phyloP scores from a whole-genome alignment of 2,888 invertebrate genomes.

The Taenaris catops region DNA sequence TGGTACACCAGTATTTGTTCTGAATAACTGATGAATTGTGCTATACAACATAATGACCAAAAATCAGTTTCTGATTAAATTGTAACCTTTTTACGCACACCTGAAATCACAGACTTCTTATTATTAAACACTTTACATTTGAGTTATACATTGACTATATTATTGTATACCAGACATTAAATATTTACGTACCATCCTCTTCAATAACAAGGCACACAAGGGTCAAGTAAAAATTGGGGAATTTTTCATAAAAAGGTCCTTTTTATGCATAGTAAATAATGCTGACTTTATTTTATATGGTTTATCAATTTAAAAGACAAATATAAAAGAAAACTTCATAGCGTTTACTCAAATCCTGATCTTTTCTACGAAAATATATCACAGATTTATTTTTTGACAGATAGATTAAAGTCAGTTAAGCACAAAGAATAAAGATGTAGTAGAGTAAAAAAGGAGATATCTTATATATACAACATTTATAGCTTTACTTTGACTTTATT shows the following conservation, averaged over 20 bases:
- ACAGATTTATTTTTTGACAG: no score
- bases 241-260: slow-evolving; percentile 12
- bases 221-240: slow-evolving; percentile 30
- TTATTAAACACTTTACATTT: no score
- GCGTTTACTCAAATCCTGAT: neutral
- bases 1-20: slow-evolving; percentile 38
- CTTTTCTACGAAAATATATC: no score
- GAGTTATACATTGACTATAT: no score
- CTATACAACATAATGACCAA: slow-evolving; percentile 70
- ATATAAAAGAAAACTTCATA: slow-evolving; percentile 3
- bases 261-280: slow-evolving; percentile 17
- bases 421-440: no score
- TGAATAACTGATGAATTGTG: slow-evolving; percentile 46
- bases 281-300: neutral
- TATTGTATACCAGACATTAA: no score
- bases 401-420: no score
- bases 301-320: neutral
- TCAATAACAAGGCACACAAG: slow-evolving; percentile 22
- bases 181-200: slow-evolving; percentile 27
- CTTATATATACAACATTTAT: no score
- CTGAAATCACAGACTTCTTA: slow-evolving; percentile 33
- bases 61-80: slow-evolving; percentile 32
- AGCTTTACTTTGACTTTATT: no score
- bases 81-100: slow-evolving; percentile 32
- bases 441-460: no score